Base-by-base conservation (phyloP, 37 sponge, comb jelly and placozoan genomes). In the Halichondria panicea region DNA sequence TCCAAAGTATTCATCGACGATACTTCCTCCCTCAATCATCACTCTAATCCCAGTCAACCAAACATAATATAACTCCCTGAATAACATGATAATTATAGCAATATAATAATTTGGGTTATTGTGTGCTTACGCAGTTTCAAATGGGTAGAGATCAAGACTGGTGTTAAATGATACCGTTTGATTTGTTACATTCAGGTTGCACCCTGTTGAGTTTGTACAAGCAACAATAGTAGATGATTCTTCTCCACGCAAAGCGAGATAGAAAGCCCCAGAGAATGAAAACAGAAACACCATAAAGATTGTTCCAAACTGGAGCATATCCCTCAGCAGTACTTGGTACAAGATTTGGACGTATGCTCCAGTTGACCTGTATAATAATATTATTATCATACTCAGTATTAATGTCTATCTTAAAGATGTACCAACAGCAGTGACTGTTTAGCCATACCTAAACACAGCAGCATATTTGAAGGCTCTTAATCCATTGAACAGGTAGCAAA, bases 331-430 rank as follows among this genome's bases (percentile, higher is more conserved):
- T 40, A 88, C 71, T 31, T 67, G 53, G 36, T 22, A 35, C 31
- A 81, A 33, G 22, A 88, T 88, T 61, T 66, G 67, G 7, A 76
- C 74, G 70, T 82, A 88, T 28, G 82, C 83, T 25, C 88, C 88
- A 56, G 81, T 82, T 33, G 82, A 53, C 72, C 88, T 88, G 36
- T 9, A 37, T 11, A 66, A 1, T 8, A 11, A 66, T 37, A 1
- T 66, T 64, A 34, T 5, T 64, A 7, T 64, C 65, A 13, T 64
- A 36, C 65, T 34, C n/a, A 27, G 19, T 8, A 4, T 33, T 1
- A 64, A 33, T 63, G 65, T 11, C 30, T 21, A 60, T 25, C 11
- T n/a, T n/a, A n/a, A n/a, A n/a, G n/a, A n/a, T n/a, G n/a, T n/a
- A n/a, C n/a, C n/a, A n/a, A n/a, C n/a, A n/a, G n/a, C n/a, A n/a